These are phyloP conservation scores for Drosophila neonasuta DNA, from an alignment of 2,888 invertebrate species.

Conservation along the genomic window DNA sequence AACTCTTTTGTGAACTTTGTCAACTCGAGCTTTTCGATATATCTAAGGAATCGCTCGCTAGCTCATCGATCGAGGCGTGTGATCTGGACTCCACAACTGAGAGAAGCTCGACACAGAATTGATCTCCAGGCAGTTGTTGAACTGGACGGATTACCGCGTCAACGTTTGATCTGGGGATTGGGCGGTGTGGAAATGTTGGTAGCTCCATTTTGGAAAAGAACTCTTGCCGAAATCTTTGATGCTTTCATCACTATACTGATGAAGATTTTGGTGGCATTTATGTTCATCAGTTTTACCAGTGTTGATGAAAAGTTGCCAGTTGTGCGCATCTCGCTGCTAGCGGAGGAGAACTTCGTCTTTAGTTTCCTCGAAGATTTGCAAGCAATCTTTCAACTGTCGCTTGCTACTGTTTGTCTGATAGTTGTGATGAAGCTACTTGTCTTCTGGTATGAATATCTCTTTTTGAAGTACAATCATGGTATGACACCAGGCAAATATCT, in stretches of 20 bases:
- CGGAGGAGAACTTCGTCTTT: neutral
- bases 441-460: conserved; percentile 90
- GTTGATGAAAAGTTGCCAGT: neutral
- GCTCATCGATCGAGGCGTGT: neutral
- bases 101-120: neutral
- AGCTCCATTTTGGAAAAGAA: conserved; percentile 93
- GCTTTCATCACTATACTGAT: conserved; percentile 86
- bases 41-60: neutral
- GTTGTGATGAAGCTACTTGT: conserved; percentile 89
- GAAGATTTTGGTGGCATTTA: conserved; percentile 83
- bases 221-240: conserved; percentile 93
- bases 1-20: conserved; percentile 2
- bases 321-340: neutral
- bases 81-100: neutral
- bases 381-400: conserved; percentile 84
- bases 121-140: conserved; percentile 2
- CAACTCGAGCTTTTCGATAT: neutral
- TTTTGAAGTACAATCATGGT: conserved; percentile 81
- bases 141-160: conserved; percentile 49
- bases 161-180: conserved; percentile 65
- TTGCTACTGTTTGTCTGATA: conserved; percentile 90
- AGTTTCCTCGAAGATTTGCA: neutral
- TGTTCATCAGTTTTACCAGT: neutral
- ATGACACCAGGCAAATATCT: conserved; percentile 95
- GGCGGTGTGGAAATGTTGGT: conserved; percentile 89